Evolutionary conservation across 35 echinoderm and acorn worm species (phyloP), one percentile per base, ranked within the genome.

Genomic region (Heliocidaris tuberculata): DNA sequence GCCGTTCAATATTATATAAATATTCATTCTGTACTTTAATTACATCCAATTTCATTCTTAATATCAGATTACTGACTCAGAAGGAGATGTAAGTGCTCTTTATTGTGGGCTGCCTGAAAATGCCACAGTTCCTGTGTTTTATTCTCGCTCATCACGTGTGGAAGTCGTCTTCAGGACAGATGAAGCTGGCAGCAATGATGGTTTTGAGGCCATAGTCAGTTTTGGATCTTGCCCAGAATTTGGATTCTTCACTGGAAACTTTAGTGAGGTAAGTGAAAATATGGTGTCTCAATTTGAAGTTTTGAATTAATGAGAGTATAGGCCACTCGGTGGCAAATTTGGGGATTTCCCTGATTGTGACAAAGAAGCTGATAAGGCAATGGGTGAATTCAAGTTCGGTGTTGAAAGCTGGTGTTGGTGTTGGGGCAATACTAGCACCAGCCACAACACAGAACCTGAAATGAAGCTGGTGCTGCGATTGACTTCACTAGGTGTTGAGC

Each of bases 221-320:
- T 96, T 94, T 56, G 56, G 31, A 13, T 8, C 6, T 10, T 96
- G 95, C 35, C 92, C 95, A 91, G 48, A 47, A 42, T 96, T 94
- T 96, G 95, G 93, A 19, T 96, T 90, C 85, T 31, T 92, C 50
- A 17, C 86, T 31, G 93, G 95, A 1, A 47, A 90, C 15, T 96
- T 94, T 24, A 59, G 85, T 10, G 95, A 94, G 95, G 95, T 96
- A 59, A 94, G 93, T 93, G 94, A 13, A 2, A 86, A 13, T 11
- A 6, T 52, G 50, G 50, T 52, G 6, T 52, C 50, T 52, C 8
- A 52, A 52, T 52, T 31, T 31, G 29, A 5, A 12, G 2, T 87
- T 87, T 30, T 31, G 9, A 12, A 31, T 6, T 6, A 86, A 12
- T 31, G 32, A 31, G 29, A 87, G 17, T 0, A 31, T 0, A 87